These are phyloP conservation scores for Temnothorax unifasciatus DNA, from an alignment of 2,888 invertebrate genomes.

Conservation along the genomic window DNA sequence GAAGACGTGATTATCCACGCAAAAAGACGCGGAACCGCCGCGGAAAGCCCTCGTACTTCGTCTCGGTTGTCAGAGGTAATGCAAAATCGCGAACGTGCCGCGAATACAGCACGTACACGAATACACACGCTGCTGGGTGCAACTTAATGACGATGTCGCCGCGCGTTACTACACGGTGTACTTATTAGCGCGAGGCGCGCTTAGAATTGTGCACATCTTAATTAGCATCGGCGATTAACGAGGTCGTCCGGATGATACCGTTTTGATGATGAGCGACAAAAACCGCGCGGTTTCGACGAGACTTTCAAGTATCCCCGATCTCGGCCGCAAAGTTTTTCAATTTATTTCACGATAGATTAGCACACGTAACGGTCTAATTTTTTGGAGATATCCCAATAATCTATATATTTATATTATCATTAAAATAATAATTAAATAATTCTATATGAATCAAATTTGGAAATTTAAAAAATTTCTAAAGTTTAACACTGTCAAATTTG, in stretches of 20 bases:
- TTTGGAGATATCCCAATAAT: neutral
- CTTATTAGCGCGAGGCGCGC: slow-evolving; percentile 55
- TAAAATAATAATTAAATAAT: neutral
- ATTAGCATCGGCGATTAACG: slow-evolving; percentile 61
- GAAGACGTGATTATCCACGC: slow-evolving; percentile 30
- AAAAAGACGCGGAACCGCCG: slow-evolving; percentile 35
- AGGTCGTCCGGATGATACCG: slow-evolving; percentile 39
- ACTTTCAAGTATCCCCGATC: neutral
- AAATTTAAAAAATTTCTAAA: neutral
- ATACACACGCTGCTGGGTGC: slow-evolving; percentile 50
- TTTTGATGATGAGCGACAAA: slow-evolving; percentile 32
- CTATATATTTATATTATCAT: neutral
- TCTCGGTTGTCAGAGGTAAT: slow-evolving; percentile 53
- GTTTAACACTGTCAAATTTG: neutral
- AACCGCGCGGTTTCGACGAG: neutral
- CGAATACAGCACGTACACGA: slow-evolving; percentile 34
- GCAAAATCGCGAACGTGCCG: slow-evolving; percentile 52
- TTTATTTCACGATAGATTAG: slow-evolving; percentile 2
- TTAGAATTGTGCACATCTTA: slow-evolving; percentile 65
- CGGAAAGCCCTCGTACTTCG: slow-evolving; percentile 18
- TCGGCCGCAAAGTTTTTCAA: neutral
- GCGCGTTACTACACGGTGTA: slow-evolving; percentile 49
- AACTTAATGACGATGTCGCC: slow-evolving; percentile 66
- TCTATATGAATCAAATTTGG: neutral
- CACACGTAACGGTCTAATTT: neutral